Evolutionary conservation across 2,113 vertebrate genomes (phyloP).

Genomic region (Podocnemis expansa): DNA sequence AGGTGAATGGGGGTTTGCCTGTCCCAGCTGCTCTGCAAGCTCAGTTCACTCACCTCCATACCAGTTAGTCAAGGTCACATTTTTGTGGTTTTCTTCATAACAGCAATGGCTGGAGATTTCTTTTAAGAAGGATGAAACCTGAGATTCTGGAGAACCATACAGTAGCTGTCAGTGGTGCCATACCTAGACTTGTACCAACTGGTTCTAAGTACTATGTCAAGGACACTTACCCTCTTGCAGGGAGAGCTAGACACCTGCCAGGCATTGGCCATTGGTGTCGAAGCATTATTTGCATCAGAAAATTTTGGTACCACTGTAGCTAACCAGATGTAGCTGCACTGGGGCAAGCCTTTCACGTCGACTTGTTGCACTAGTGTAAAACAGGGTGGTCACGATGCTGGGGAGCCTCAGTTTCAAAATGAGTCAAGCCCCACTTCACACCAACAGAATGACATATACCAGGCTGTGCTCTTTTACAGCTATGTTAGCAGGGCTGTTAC

Average conservation of each 20-base stretch:
- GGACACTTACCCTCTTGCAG: background rate
- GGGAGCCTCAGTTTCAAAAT: background rate
- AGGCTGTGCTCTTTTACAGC: background rate
- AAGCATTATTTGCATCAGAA: background rate
- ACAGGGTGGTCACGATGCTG: background rate
- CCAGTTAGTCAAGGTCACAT: background rate
- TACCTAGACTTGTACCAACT: background rate
- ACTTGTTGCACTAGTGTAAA: background rate
- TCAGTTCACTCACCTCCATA: background rate
- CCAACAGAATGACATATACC: background rate
- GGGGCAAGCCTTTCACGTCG: background rate
- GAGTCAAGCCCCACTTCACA: background rate
- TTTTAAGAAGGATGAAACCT: background rate
- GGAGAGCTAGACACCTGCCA: background rate
- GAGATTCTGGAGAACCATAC: background rate
- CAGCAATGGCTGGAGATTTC: background rate
- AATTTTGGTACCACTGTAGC: background rate
- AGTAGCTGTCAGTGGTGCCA: background rate
- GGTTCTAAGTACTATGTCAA: background rate
- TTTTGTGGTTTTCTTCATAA: background rate
- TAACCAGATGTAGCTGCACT: background rate
- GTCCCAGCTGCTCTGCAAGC: background rate
- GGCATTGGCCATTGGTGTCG: background rate
- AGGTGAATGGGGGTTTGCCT: background rate
- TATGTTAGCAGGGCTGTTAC: background rate